Percentiles rank a stretch among this genome's conserved stretches.
These are phyloP conservation scores for Drosophila pruinosa DNA, from an alignment of 1,140 invertebrate genomes.

Conservation along the genomic window DNA sequence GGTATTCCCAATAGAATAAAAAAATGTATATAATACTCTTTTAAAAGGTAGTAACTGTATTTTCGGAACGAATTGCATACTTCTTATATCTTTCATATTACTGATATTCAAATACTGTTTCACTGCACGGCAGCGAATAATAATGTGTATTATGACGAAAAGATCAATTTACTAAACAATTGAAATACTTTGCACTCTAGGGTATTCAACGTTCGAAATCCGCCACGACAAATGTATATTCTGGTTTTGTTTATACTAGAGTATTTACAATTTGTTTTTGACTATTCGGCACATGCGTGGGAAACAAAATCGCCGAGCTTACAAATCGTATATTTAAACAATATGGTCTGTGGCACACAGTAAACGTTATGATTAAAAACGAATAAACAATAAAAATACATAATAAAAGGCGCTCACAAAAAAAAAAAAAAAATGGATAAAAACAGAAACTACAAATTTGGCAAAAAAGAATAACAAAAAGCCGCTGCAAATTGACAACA, in stretches of 20 bases:
- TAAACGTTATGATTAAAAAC: constrained; percentile 78
- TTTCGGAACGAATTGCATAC: too few relatives aligned
- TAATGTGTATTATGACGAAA: background rate
- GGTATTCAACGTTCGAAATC: background rate
- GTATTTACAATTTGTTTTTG: constrained; percentile 20
- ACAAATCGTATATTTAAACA: constrained; percentile 25
- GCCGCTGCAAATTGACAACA: constrained; percentile 32
- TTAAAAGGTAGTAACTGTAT: background rate
- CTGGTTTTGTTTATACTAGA: constrained; percentile 11
- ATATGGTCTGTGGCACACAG: constrained; percentile 56
- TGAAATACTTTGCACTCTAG: background rate
- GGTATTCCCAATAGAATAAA: constrained; percentile 27
- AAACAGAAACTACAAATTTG: constrained; percentile 39
- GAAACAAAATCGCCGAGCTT: constrained; percentile 52
- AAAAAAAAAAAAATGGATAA: constrained; percentile 15
- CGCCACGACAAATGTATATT: background rate
- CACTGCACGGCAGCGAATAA: background rate
- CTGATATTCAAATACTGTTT: background rate
- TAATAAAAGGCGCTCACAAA: constrained; percentile 35
- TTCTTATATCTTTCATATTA: background rate
- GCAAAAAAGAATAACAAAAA: constrained; percentile 7
- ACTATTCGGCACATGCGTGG: constrained; percentile 50
- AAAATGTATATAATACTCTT: background rate
- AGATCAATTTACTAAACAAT: background rate
- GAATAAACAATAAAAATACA: constrained; percentile 70